Percentiles rank a stretch among this genome's conserved stretches.
These are phyloP conservation scores for Papilio machaon DNA, from an alignment of 1,140 invertebrate species.

Conservation along the genomic window DNA sequence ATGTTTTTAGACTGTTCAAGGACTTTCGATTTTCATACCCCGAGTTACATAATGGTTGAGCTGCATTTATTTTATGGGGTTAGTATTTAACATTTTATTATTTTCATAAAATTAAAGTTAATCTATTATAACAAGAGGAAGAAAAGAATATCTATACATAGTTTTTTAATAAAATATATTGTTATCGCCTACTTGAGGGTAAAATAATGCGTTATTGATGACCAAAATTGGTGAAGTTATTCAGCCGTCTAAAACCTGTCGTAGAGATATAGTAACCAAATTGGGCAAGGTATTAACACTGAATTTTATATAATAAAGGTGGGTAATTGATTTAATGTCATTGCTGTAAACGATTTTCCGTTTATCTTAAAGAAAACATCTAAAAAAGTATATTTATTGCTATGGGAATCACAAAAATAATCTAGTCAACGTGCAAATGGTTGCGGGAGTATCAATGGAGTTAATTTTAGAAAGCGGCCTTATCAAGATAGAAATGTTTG, in stretches of 20 bases:
- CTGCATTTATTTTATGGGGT: too few species aligned
- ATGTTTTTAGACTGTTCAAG: too few species aligned
- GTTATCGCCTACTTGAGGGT: slow-evolving; percentile 33
- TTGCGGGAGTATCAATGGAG: slow-evolving; percentile 23
- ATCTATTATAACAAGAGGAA: background rate
- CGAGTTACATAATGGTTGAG: too few species aligned
- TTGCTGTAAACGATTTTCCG: background rate
- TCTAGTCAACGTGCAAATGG: background rate
- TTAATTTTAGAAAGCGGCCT: slow-evolving; percentile 24
- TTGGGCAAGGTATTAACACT: background rate
- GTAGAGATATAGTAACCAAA: slow-evolving; percentile 44
- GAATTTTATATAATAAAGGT: background rate
- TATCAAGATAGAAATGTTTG: slow-evolving; percentile 38
- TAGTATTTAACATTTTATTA: too few species aligned
- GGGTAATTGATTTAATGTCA: background rate
- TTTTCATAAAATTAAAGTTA: too few species aligned
- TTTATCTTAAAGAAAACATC: slow-evolving; percentile 1
- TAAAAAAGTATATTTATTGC: background rate
- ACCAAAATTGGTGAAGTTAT: slow-evolving; percentile 52
- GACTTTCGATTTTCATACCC: too few species aligned
- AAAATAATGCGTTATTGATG: slow-evolving; percentile 65
- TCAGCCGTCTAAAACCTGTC: slow-evolving; percentile 53
- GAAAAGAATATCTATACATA: background rate
- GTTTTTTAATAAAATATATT: slow-evolving; percentile 18
- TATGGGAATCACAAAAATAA: slow-evolving; percentile 12